Conservation (phyloP, 1,140 invertebrate species). For the Drosophila teissieri region DNA sequence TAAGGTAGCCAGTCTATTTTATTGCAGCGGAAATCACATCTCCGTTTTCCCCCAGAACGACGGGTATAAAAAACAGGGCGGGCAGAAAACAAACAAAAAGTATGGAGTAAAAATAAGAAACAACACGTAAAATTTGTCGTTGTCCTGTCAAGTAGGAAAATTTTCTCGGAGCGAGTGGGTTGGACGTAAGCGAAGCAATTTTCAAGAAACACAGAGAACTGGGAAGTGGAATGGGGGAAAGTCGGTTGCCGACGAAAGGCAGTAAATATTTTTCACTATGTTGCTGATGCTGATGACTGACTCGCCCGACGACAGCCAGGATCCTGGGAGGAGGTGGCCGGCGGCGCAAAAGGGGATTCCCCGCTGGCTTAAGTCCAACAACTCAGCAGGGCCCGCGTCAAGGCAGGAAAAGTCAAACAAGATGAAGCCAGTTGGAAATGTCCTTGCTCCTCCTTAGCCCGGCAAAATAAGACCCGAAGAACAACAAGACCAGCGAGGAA, state of each 20-base stretch:
- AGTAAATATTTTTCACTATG: constrained; percentile 72
- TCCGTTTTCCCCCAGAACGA: constrained; percentile 28
- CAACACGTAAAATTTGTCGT: constrained; percentile 75
- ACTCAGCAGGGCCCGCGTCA: constrained; percentile 53
- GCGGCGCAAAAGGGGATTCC: neutral
- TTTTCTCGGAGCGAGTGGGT: constrained; percentile 24
- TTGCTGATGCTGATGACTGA: constrained; percentile 59
- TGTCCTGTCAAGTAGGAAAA: constrained; percentile 38
- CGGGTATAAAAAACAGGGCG: constrained; percentile 28
- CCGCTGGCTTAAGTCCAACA: constrained; percentile 44
- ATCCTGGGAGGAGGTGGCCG: neutral
- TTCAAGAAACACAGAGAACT: constrained; percentile 35
- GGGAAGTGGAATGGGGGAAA: too few relatives aligned
- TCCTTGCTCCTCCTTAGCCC: constrained; percentile 32
- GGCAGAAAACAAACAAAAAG: constrained; percentile 16
- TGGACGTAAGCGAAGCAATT: constrained; percentile 53
- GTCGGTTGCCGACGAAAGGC: constrained; percentile 25
- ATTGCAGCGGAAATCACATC: constrained; percentile 77
- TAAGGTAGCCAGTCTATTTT: constrained; percentile 78
- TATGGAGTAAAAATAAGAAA: constrained; percentile 53
- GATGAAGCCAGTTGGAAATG: constrained; percentile 63
- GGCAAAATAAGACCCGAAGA: constrained; percentile 34
- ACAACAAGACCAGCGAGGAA: constrained; percentile 25
- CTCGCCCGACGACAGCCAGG: constrained; percentile 50
- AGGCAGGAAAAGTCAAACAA: constrained; percentile 62